phyloP scores from a whole-genome alignment of 2,797 vertebrate genomes.

The Otolemur crassicaudatus region DNA sequence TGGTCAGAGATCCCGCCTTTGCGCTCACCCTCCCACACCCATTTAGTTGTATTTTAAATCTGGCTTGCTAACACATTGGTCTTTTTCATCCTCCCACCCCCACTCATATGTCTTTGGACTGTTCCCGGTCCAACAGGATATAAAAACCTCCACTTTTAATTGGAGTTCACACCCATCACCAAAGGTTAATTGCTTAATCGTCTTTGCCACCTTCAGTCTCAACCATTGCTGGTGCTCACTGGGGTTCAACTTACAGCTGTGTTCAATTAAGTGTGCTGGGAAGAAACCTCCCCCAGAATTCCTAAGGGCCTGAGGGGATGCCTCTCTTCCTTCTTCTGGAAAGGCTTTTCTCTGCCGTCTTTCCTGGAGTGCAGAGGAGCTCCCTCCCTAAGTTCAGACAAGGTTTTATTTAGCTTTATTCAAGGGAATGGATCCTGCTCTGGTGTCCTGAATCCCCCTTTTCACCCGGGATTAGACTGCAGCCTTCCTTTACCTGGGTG shows the following conservation, averaged over 20 bases:
- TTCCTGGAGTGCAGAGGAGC: neutral
- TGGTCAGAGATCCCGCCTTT: neutral
- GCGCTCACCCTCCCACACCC: neutral
- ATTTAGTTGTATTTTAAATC: conserved; percentile 11
- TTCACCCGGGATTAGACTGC: neutral
- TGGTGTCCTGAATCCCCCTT: neutral
- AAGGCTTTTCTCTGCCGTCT: neutral
- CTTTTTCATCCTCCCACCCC: neutral
- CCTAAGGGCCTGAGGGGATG: neutral
- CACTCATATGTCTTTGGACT: neutral
- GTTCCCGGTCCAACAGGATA: neutral
- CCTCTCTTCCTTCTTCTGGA: neutral
- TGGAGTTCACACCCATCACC: conserved; percentile 66
- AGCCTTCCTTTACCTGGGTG: neutral
- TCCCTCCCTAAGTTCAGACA: neutral
- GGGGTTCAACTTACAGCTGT: neutral
- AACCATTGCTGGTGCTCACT: neutral
- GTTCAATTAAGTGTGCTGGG: neutral
- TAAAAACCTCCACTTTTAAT: conserved; percentile 63
- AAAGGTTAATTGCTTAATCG: conserved; percentile 76
- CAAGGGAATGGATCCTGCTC: neutral
- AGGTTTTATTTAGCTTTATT: neutral
- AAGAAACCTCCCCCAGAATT: neutral
- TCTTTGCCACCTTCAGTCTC: neutral
- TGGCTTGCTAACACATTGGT: neutral